Evolutionary conservation across 2,888 invertebrate species (phyloP), one percentile per base, ranked within the genome.

Genomic region (Drosophila anomelani): DNA sequence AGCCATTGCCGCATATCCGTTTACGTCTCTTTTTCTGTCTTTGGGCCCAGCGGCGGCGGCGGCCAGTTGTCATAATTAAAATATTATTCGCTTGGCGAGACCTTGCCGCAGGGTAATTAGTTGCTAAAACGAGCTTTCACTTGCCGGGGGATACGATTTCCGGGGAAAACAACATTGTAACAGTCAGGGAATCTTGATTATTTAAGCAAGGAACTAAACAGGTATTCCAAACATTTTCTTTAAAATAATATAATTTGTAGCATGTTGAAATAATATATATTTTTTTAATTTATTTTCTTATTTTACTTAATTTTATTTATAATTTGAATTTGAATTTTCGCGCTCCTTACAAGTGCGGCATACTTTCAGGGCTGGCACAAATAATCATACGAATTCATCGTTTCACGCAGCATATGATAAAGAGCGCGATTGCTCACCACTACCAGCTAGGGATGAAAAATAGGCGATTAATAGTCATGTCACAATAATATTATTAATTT

Each of bases 51-150:
- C 26, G 26, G 26, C 26, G 26, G 26, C 26, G 46, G 59, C 69
- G 73, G 71, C 55, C 55, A 70, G 72, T 75, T 86, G 77, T 84
- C 86, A 84, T 85, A 86, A 86, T 85, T 84, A 81, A 84, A 83
- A 76, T 83, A 78, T 78, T 77, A 77, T 73, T 54, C 61, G 23
- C 41, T n/a, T 41, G n/a, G 36, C 38, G n/a, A 56, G 62, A 49
- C 57, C 58, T 64, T 68, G 68, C 26, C 46, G 64, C 53, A 46
- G 46, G 41, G 54, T 67, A 60, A 72, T 47, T 81, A 64, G 64
- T 82, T 64, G 70, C 60, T 47, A 47, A 61, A 23, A 36, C 26
- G n/a, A 49, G 76, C 83, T 81, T 81, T 80, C 80, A 78, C 80
- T 78, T 79, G 55, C 38, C 15, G 29, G 12, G 3, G 15, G 8